A percentile compares a stretch with the other conserved stretches of the same genome.
Evolutionary conservation across 2,888 invertebrate genomes (phyloP).

Genomic region (Agrochola lota): DNA sequence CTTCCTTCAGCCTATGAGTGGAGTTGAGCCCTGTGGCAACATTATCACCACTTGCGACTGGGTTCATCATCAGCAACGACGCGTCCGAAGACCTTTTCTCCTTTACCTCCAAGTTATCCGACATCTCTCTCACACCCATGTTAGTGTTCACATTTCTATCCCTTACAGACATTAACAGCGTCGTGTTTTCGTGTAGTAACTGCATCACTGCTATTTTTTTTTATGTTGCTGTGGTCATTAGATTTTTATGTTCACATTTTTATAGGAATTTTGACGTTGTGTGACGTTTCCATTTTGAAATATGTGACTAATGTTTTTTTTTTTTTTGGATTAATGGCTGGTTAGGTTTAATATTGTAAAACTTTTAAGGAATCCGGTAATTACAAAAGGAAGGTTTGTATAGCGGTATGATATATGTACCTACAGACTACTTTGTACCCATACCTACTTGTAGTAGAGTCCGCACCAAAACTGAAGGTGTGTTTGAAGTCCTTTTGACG

Average conservation of each 20-base stretch:
- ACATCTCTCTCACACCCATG: constrained; percentile 60
- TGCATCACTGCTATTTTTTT: constrained; percentile 78
- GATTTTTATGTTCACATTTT: constrained; percentile 80
- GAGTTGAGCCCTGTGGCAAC: constrained; percentile 81
- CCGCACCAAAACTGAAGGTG: too few relatives aligned
- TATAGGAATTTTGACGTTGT: constrained; percentile 78
- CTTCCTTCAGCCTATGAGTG: constrained; percentile 83
- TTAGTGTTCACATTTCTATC: constrained; percentile 75
- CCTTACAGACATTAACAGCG: constrained; percentile 70
- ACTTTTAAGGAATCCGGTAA: not conserved
- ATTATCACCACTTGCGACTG: constrained; percentile 88
- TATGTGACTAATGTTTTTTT: constrained; percentile 30
- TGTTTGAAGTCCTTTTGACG: too few relatives aligned
- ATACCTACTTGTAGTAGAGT: not conserved
- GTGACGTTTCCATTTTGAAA: constrained; percentile 81
- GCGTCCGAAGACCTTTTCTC: constrained; percentile 83
- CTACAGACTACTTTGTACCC: not conserved
- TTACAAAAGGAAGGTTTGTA: not conserved
- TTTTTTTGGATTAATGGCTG: constrained; percentile 21
- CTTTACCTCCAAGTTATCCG: constrained; percentile 81
- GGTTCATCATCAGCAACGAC: constrained; percentile 83
- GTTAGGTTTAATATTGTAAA: not conserved
- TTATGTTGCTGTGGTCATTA: constrained; percentile 51
- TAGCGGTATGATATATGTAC: not conserved
- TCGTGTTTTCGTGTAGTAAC: constrained; percentile 81